Evolutionary conservation across 1,140 invertebrate species (phyloP).

Genomic region (Ephestia elutella): DNA sequence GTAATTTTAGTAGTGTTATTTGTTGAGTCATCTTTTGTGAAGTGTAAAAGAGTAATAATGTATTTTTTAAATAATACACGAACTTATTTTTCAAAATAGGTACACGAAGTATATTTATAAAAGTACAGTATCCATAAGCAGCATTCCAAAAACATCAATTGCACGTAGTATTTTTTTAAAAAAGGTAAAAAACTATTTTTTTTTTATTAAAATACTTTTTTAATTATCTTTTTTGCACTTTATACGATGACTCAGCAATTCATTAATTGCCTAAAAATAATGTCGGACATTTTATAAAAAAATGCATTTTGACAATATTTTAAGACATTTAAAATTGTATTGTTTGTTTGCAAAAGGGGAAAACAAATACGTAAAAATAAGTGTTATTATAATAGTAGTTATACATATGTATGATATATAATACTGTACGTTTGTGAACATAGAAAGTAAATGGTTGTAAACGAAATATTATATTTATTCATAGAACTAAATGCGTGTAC

Average conservation of each 20-base stretch:
- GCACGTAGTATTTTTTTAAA: too few species aligned
- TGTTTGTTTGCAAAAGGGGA: conserved; percentile 18
- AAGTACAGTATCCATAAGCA: too few species aligned
- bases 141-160: too few species aligned
- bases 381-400: conserved; percentile 14
- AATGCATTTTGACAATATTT: not conserved
- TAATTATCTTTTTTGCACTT: not conserved
- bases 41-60: too few species aligned
- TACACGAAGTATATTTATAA: too few species aligned
- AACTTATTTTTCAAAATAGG: too few species aligned
- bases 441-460: conserved; percentile 9
- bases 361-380: conserved; percentile 19
- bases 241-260: not conserved
- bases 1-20: too few species aligned
- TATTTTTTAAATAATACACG: too few species aligned
- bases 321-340: not conserved
- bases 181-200: too few species aligned
- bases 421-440: conserved; percentile 9
- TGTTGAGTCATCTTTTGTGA: too few species aligned
- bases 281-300: not conserved
- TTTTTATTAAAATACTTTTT: too few species aligned
- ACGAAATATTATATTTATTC: conserved; percentile 2
- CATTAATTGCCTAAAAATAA: not conserved
- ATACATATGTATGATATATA: conserved; percentile 3
- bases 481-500: conserved; percentile 1